Evolutionary conservation across 2,113 vertebrate species (phyloP).

Genomic region (Urocynchramus pylzowi): DNA sequence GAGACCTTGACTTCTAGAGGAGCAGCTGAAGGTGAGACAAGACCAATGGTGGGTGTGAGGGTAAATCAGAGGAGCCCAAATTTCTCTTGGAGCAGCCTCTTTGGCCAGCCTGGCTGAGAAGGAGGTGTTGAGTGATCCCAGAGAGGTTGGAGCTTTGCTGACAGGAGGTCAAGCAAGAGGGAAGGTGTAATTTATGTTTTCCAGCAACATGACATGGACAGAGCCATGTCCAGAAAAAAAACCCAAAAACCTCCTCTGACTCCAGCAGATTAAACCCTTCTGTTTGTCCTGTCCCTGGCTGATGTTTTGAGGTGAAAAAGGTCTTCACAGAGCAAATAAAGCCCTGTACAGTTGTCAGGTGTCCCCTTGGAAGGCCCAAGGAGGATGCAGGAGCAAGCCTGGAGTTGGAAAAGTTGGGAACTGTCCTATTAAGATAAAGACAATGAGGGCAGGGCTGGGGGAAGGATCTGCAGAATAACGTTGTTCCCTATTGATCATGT

Average conservation of each 20-base stretch:
- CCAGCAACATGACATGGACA: not conserved
- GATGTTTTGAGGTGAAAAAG: not conserved
- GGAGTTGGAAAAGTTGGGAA: not conserved
- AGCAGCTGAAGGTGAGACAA: not conserved
- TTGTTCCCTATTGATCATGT: not conserved
- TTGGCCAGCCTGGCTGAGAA: not conserved
- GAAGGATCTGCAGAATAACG: accelerated
- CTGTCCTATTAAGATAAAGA: not conserved
- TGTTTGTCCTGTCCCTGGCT: not conserved
- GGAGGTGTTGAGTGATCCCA: not conserved
- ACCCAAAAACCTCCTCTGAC: not conserved
- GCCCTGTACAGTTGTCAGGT: not conserved
- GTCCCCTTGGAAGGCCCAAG: not conserved
- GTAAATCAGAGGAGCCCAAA: not conserved
- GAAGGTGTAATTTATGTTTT: not conserved
- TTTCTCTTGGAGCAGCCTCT: not conserved
- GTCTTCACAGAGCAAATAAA: not conserved
- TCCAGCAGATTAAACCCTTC: not conserved
- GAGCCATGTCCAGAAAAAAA: not conserved
- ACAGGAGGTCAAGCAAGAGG: not conserved
- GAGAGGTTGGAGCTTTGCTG: not conserved
- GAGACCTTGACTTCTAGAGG: not conserved
- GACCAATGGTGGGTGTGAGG: accelerated
- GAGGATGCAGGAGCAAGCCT: not conserved
- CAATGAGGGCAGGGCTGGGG: not conserved